A percentile compares a stretch with the other conserved stretches of the same genome.
Conservation (phyloP, 2,888 invertebrate species). For the Trachelus troglodyta region DNA sequence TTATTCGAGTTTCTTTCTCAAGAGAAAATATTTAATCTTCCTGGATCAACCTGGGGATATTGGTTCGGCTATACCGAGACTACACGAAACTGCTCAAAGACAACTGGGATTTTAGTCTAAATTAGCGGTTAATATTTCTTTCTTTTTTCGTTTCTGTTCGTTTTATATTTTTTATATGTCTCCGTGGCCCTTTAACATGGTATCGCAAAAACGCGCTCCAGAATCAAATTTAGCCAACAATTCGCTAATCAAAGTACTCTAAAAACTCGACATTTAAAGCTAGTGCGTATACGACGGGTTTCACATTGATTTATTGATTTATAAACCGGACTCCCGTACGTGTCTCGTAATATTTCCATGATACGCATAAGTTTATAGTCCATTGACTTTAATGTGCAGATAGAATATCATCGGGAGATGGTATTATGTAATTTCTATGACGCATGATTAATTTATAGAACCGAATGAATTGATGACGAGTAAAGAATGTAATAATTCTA, state of each 20-base stretch:
- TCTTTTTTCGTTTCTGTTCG: background rate
- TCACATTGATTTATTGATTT: constrained; percentile 42
- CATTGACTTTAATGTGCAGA: background rate
- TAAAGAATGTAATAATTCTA: background rate
- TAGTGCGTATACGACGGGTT: background rate
- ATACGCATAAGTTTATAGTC: background rate
- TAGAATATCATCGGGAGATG: background rate
- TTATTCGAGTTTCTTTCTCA: background rate
- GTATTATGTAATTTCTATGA: background rate
- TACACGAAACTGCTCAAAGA: background rate
- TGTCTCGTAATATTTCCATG: background rate
- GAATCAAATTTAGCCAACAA: background rate
- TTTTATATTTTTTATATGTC: background rate
- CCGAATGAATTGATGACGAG: background rate
- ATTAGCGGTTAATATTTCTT: background rate
- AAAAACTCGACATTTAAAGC: constrained; percentile 12
- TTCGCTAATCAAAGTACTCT: constrained; percentile 21
- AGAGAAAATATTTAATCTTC: background rate
- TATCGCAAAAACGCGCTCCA: background rate
- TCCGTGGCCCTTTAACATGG: background rate
- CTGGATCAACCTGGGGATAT: background rate
- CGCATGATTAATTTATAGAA: background rate
- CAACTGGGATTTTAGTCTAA: background rate
- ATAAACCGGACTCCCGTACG: constrained; percentile 26
- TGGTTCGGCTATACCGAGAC: background rate